Evolutionary conservation across 2,797 vertebrate species (phyloP).

Genomic region (Sarcoramphus papa): DNA sequence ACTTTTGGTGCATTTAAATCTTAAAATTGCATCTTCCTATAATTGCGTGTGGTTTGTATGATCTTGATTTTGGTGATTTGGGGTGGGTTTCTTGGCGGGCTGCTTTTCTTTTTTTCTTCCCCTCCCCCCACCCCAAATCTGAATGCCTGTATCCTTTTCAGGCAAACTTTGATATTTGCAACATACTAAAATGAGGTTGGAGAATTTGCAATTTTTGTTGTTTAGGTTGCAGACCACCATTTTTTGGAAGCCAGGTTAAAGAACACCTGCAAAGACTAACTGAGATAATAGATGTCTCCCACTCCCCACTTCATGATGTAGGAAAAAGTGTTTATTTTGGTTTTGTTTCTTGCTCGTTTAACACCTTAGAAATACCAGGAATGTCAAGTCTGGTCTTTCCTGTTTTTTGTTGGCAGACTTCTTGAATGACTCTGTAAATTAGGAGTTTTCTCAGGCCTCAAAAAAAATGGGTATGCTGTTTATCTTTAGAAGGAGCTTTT

Average conservation of each 20-base stretch:
- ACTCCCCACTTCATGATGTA: not conserved
- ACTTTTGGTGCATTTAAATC: not conserved
- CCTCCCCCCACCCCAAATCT: not conserved
- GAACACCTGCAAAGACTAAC: not conserved
- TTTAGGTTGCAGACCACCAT: not conserved
- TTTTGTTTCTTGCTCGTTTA: not conserved
- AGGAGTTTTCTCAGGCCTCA: conserved; percentile 31
- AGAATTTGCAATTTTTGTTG: not conserved
- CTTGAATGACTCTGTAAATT: conserved; percentile 34
- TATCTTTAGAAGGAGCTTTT: conserved; percentile 13
- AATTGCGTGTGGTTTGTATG: not conserved
- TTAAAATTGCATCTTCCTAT: not conserved
- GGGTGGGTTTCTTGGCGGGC: not conserved
- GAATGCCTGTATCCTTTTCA: not conserved
- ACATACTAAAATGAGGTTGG: not conserved
- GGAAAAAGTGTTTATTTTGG: conserved; percentile 16
- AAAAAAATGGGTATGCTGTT: not conserved
- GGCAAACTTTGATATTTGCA: not conserved
- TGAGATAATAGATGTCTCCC: not conserved
- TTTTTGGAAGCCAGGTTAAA: not conserved
- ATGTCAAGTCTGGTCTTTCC: conserved; percentile 37
- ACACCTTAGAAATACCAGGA: conserved; percentile 19
- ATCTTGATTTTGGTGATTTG: not conserved
- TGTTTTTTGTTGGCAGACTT: conserved; percentile 26
- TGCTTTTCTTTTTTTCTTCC: not conserved